Evolutionary conservation across 1,140 invertebrate species (phyloP), one percentile per base, ranked within the genome.

Genomic region (Pemphigus obesinymphae): DNA sequence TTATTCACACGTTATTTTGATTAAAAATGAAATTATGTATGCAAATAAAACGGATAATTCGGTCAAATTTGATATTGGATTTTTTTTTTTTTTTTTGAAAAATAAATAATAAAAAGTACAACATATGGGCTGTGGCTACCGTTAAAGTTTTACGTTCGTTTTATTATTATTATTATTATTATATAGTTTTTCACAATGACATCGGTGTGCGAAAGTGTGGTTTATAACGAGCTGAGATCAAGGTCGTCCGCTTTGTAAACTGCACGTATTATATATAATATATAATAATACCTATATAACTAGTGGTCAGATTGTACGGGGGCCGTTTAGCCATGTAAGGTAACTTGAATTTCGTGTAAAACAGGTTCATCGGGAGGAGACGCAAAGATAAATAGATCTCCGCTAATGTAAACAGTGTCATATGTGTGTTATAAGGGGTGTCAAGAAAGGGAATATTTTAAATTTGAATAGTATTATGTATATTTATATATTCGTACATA

Each of bases 171-270:
- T n/a, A n/a, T n/a, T n/a, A n/a, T n/a, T n/a, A n/a, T n/a, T 40
- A 40, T 72, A 48, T 20, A 11, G 29, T 73, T 73, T 48, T 73
- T 17, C 43, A 31, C 70, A 48, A 73, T 73, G 43, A 73, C 45
- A 73, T 61, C 37, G 55, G 45, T 31, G 76, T 45, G 76, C 76
- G 76, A 80, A 80, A 80, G 76, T 80, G 40, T 78, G 13, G 17
- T n/a, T 31, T 78, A 11, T 20, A 61, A 61, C 76, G 55, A 43
- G 8, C n/a, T n/a, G 76, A 61, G 55, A 58, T 29, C 55, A 80
- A 80, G 76, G 76, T 61, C 76, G 76, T 63, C 76, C 37, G 23
- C 50, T 78, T 55, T 8, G 43, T 45, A 13, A 11, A 40, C 37
- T n/a, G 8, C 37, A 40, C 37, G 8, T 40, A 40, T 40, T 40